Evolutionary conservation across 2,797 vertebrate species (phyloP).

Genomic region (Propithecus deckenii): DNA sequence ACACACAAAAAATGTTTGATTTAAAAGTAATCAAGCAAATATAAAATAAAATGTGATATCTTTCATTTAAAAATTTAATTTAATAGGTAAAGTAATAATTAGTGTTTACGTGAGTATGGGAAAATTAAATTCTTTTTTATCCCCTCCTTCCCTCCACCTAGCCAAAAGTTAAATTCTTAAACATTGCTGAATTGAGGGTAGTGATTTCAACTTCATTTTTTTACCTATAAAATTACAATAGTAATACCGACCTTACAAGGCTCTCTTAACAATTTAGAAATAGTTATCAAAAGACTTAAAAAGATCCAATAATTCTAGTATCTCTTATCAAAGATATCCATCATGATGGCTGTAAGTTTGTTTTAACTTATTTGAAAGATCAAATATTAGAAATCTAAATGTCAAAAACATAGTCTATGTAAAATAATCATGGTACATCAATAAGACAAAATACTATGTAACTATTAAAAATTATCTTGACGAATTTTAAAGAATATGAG

Average conservation of each 20-base stretch:
- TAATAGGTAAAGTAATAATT: constrained; percentile 24
- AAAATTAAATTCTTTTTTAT: constrained; percentile 11
- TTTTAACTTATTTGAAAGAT: constrained; percentile 18
- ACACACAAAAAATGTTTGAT: neutral
- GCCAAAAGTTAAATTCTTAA: constrained; percentile 37
- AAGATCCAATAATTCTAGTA: neutral
- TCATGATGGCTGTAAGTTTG: neutral
- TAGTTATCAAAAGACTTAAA: neutral
- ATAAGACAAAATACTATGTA: neutral
- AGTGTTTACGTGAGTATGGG: neutral
- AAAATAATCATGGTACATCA: constrained; percentile 17
- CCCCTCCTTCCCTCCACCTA: no score
- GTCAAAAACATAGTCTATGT: neutral
- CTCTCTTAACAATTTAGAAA: constrained; percentile 1
- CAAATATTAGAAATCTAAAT: neutral
- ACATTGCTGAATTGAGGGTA: neutral
- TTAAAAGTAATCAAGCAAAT: neutral
- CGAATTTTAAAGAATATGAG: constrained; percentile 12
- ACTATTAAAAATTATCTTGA: neutral
- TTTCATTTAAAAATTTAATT: neutral
- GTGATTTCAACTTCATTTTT: constrained; percentile 1
- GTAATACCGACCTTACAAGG: neutral
- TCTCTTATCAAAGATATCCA: neutral
- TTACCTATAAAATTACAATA: constrained; percentile 17
- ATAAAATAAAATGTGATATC: neutral